Evolutionary conservation across 2,797 vertebrate species (phyloP).

Genomic region (Trachops cirrhosus): DNA sequence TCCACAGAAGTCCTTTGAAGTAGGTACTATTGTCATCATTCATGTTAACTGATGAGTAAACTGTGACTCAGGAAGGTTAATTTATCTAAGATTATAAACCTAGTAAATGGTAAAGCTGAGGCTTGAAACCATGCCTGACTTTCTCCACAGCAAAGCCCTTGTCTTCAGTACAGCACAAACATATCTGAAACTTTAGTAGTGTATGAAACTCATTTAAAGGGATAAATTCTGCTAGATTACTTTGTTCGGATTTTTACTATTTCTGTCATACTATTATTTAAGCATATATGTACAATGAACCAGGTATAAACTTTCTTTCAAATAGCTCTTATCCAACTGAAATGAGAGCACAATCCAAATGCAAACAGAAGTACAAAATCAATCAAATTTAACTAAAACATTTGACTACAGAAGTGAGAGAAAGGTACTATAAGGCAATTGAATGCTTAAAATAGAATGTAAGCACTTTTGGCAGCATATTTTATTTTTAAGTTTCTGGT

Average conservation of each 20-base stretch:
- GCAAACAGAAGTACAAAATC: background rate
- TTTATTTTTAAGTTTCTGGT: background rate
- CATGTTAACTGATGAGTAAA: background rate
- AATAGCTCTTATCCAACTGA: background rate
- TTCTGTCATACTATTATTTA: conserved; percentile 2
- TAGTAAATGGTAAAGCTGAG: background rate
- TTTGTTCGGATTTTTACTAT: background rate
- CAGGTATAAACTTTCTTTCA: background rate
- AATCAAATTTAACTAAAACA: background rate
- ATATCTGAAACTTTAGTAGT: background rate
- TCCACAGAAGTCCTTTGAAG: background rate
- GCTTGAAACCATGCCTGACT: background rate
- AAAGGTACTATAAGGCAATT: background rate
- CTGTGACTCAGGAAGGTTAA: background rate
- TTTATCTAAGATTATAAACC: background rate
- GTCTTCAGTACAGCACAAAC: background rate
- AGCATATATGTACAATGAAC: background rate
- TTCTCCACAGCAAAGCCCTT: background rate
- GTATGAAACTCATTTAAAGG: background rate
- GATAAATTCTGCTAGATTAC: background rate
- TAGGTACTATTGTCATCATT: background rate
- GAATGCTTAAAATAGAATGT: background rate
- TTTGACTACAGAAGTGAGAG: background rate
- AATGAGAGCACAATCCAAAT: background rate
- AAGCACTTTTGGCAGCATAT: background rate